Conservation (phyloP, 2,888 invertebrate genomes). For the Drosophila setosimentum region DNA sequence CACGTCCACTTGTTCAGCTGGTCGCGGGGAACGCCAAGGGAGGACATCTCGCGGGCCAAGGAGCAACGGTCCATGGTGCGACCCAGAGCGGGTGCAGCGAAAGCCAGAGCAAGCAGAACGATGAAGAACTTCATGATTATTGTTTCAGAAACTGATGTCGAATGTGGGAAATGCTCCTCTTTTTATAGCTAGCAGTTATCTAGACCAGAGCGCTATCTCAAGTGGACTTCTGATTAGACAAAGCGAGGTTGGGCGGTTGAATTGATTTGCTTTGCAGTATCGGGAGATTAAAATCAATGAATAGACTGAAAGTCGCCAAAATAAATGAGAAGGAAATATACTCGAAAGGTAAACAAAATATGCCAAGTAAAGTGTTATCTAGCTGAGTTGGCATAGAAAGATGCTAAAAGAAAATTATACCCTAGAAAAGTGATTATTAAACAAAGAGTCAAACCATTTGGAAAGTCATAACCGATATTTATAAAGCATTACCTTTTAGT, state of each 20-base stretch:
- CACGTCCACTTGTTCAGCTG: conserved; percentile 76
- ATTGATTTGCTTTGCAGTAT: background rate
- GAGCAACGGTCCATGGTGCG: conserved; percentile 73
- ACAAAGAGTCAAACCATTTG: too few species aligned
- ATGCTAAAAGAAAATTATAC: background rate
- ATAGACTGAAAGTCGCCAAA: background rate
- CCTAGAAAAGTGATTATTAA: too few species aligned
- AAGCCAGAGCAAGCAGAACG: conserved; percentile 44
- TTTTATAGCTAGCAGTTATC: conserved; percentile 46
- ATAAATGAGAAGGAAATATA: background rate
- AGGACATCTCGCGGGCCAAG: conserved; percentile 69
- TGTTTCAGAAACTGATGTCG: conserved; percentile 50
- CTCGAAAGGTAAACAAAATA: background rate
- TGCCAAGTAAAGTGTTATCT: background rate
- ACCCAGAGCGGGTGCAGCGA: conserved; percentile 47
- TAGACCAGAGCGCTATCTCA: background rate
- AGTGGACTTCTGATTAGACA: conserved; percentile 1
- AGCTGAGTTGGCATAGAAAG: background rate
- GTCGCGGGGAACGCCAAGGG: conserved; percentile 72
- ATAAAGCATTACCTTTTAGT: background rate
- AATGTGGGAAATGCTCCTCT: background rate
- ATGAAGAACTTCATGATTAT: conserved; percentile 50
- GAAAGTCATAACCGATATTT: background rate
- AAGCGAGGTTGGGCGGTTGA: background rate
- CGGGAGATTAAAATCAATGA: conserved; percentile 3